phyloP scores from a whole-genome alignment of 2,888 invertebrate genomes.

The Drosophila mimica region DNA sequence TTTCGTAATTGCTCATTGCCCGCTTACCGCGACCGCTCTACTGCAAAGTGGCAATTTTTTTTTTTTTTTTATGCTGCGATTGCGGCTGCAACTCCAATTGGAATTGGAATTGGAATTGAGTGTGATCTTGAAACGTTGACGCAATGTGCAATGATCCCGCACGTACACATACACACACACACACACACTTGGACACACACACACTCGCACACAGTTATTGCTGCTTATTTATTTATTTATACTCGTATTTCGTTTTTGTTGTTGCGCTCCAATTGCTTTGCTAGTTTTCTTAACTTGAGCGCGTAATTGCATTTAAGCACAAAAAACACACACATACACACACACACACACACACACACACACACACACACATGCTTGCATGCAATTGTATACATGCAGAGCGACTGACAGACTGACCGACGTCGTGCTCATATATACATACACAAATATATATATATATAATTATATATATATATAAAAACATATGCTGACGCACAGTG shows the following conservation, averaged over 20 bases:
- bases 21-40: slow-evolving; percentile 41
- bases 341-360: slow-evolving; percentile 28
- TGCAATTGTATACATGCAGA: slow-evolving; percentile 9
- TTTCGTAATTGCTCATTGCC: slow-evolving; percentile 58
- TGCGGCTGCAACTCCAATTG: slow-evolving; percentile 41
- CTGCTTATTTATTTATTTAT: slow-evolving; percentile 54
- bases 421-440: slow-evolving; percentile 30
- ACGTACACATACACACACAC: slow-evolving; percentile 44
- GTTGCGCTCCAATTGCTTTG: slow-evolving; percentile 72
- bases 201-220: slow-evolving; percentile 30
- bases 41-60: not conserved
- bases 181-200: slow-evolving; percentile 7
- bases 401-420: slow-evolving; percentile 54
- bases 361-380: slow-evolving; percentile 12
- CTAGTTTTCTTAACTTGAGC: slow-evolving; percentile 74
- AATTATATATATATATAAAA: not conserved
- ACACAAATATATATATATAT: not conserved
- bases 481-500: slow-evolving; percentile 62
- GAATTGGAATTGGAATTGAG: slow-evolving; percentile 57
- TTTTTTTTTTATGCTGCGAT: slow-evolving; percentile 28
- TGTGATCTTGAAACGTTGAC: slow-evolving; percentile 78
- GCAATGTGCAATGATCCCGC: slow-evolving; percentile 79
- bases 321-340: slow-evolving; percentile 22
- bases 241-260: slow-evolving; percentile 60
- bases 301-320: slow-evolving; percentile 78